These are phyloP conservation scores for Bibio marci DNA, from an alignment of 2,888 invertebrate species.

Conservation along the genomic window DNA sequence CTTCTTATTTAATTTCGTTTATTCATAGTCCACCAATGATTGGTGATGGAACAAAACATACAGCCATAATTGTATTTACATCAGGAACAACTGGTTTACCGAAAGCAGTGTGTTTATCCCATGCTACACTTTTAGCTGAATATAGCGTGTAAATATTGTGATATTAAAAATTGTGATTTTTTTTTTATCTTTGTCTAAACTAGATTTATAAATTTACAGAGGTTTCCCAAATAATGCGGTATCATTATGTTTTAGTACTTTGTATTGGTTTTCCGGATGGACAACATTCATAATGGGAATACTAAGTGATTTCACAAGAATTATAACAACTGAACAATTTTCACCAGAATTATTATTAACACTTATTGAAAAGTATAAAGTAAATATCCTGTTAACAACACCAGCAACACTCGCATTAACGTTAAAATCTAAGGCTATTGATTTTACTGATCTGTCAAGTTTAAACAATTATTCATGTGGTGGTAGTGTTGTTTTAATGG, in stretches of 20 bases:
- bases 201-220: background rate
- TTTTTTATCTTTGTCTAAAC: no score
- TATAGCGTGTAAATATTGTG: no score
- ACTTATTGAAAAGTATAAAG: no score
- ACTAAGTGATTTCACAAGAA: no score
- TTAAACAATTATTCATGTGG: background rate
- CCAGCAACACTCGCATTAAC: background rate
- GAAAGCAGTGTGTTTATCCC: constrained; percentile 16
- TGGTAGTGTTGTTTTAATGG: constrained; percentile 5
- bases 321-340: no score
- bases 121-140: no score
- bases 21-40: background rate
- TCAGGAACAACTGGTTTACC: constrained; percentile 23
- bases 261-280: no score
- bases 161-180: no score
- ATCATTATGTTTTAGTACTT: background rate
- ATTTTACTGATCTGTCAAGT: constrained; percentile 5
- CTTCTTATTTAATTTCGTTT: background rate
- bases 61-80: constrained; percentile 18
- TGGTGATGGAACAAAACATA: constrained; percentile 3
- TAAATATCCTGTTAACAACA: no score
- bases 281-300: no score
- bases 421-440: constrained; percentile 1
- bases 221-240: constrained; percentile 6
- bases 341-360: no score